Base-by-base conservation (phyloP, 2,113 vertebrate genomes). In the Euleptes europaea region DNA sequence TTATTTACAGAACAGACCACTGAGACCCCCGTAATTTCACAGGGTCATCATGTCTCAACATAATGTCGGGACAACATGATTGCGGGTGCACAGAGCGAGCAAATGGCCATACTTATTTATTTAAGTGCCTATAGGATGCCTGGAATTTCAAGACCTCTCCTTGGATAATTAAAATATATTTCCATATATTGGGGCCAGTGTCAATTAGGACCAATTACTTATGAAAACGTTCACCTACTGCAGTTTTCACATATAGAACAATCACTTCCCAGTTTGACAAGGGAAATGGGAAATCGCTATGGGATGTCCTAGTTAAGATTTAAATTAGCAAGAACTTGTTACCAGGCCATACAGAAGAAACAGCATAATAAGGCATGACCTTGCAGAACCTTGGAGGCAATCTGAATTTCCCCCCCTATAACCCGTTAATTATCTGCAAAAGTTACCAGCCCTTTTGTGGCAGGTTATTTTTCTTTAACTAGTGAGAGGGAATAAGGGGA, bases 321-420 rank as follows among this genome's bases (percentile, higher is more conserved):
- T 91, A 97, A 96, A 97, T 97, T 97, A 97, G 94, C 90, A 94
- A 94, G 94, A 94, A 94, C 93, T 91, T 95, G 95, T 94, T 96
- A 96, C 93, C 89, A 94, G 92, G 91, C 91, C 91, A 93, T 95
- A 95, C 91, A 95, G 96, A 95, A 96, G 94, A 94, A 84, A 91
- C 51, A 88, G 88, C 44, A 66, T 95, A 96, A 94, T 95, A 96
- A 96, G 94, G 95, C 1, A 19, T 94, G 95, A 97, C 97, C 97
- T 96, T 96, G 94, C 83, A 92, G 90, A 95, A 96, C 94, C 93
- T 93, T 94, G 93, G 83, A 95, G 89, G 92, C 88, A 88, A 93
- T 95, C 90, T 86, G 82, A 89, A 90, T 94, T 88, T 75, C 80
- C 90, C 90, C 84, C 90, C 82, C 84, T 92, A 96, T 94, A 94